Base-by-base conservation (phyloP, 2,797 vertebrate species). In the Semotilus atromaculatus region DNA sequence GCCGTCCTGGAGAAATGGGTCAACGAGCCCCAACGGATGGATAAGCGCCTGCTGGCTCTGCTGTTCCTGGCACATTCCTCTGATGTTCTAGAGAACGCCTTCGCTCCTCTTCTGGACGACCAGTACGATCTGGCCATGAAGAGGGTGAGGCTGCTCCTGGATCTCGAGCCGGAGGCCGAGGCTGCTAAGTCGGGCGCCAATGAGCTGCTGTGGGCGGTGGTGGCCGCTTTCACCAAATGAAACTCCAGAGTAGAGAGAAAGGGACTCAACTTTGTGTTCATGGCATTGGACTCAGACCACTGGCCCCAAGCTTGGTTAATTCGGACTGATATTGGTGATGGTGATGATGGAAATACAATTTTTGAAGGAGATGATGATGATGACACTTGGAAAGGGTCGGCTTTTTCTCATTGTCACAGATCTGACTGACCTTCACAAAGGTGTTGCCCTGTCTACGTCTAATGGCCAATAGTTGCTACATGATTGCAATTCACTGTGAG, bases 161-260 rank as follows among this genome's bases (percentile, higher is more conserved):
- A 99, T 94, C 94, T 99, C 91, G 98, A 99, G 92, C 97, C 97
- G 0, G 98, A 99, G 91, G 96, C 95, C 38, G 98, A 99, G 91
- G 96, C 97, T 92, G 88, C 96, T 74, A 99, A 98, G 95, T 93
- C 97, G 87, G 97, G 92, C 79, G 94, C 95, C 7, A 98, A 96
- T n/a, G 97, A 99, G 95, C 96, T 99, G 70, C 96, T 99, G 86
- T 99, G 98, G 98, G 97, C 97, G 1, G 98, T 98, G 58, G 97
- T 99, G 91, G 96, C 98, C 0, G 97, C 97, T 0, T 99, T 99
- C 88, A 99, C 97, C 86, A 99, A 99, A 94, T 99, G 95, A 97
- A 92, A 84, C 84, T 53, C 26, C 8, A 36, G 72, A 51, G 40
- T 53, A 48, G 19, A 26, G 31, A 40, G 29, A 81, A 66, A 82